Evolutionary conservation across 2,797 vertebrate species (phyloP), one percentile per base, ranked within the genome.

Genomic region (Galagoides demidoff): DNA sequence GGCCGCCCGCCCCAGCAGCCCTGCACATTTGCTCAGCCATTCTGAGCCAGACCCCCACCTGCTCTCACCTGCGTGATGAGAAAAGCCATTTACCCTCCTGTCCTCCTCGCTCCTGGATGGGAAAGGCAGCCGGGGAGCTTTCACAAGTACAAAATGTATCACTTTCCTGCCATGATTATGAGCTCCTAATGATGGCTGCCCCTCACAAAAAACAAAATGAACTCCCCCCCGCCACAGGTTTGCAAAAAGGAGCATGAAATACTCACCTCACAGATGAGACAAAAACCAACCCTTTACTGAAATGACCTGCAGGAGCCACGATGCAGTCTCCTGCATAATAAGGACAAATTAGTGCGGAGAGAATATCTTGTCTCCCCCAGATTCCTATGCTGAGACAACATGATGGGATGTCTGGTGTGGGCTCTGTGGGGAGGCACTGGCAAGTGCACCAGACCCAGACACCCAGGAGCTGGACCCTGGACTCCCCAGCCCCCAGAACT

Each of bases 311-410:
- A 49, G 19, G 7, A 7, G 27, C 31, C 82, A 4, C 5, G 27
- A 0, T 12, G 4, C 2, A 0, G 4, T 1, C 19, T 3, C 2
- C 2, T 2, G 10, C 8, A 10, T 4, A 13, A 4, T 25, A 27
- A 22, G 43, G 45, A 61, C 1, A 1, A 27, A 19, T 49, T 11
- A 29, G 11, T 5, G n/a, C 0, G 2, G n/a, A 3, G 29, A 3
- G 17, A 11, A 8, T 29, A 31, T 29, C 7, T 25, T 9, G 59
- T 25, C 59, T 52, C 16, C 31, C 34, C 1, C 25, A 19, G 31
- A 29, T 19, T 34, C 27, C 39, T 7, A 2, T 29, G 55, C 8
- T 1, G 8, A 70, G 25, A 25, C 3, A 8, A 19, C 6, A 27
- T 0, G 6, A 5, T 14, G 55, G 0, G 34, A 5, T 6, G 49